These are phyloP conservation scores for Lepidocolaptes lacrymiger DNA, from an alignment of 2,797 vertebrate species.

Conservation along the genomic window DNA sequence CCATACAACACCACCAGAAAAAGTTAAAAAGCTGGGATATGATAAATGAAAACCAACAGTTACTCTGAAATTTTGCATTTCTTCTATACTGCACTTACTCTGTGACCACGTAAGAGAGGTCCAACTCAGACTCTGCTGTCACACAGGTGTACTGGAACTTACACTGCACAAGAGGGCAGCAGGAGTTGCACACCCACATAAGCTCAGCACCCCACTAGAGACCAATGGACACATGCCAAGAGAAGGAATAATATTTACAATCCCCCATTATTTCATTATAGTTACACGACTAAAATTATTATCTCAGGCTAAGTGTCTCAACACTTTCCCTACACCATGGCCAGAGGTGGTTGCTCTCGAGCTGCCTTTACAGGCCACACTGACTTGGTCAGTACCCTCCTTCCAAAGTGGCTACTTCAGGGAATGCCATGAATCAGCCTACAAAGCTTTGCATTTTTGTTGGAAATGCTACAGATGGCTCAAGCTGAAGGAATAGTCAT, in stretches of 20 bases:
- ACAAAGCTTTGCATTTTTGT: not conserved
- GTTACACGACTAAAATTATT: not conserved
- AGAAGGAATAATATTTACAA: not conserved
- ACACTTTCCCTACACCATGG: not conserved
- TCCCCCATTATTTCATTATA: not conserved
- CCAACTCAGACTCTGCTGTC: not conserved
- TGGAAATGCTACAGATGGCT: not conserved
- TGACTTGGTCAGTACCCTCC: not conserved
- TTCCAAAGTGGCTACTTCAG: not conserved
- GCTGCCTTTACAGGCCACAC: not conserved
- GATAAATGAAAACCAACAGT: not conserved
- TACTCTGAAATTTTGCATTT: not conserved
- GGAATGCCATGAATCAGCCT: not conserved
- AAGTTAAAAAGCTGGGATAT: not conserved
- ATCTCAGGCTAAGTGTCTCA: not conserved
- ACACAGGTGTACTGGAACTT: not conserved
- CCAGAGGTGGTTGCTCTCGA: not conserved
- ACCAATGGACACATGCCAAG: accelerated
- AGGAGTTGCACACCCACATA: not conserved
- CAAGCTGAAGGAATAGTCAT: not conserved
- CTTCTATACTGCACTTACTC: not conserved
- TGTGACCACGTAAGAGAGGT: not conserved
- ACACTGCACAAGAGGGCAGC: not conserved
- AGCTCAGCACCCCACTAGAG: not conserved
- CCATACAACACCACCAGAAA: not conserved